Evolutionary conservation across 2,888 invertebrate species (phyloP), one percentile per base, ranked within the genome.

Genomic region (Exephanes ischioxanthus): DNA sequence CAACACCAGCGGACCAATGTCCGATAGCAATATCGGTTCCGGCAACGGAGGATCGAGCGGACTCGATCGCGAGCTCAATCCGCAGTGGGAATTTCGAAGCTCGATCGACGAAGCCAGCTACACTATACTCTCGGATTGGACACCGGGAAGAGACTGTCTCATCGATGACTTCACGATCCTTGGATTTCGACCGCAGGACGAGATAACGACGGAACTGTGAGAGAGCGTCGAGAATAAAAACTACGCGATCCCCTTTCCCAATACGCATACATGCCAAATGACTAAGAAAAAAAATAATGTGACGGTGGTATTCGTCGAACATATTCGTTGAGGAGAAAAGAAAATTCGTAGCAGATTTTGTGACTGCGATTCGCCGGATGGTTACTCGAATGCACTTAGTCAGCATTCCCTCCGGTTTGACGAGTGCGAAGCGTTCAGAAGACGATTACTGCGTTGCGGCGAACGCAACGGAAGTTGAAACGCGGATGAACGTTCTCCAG

Each of bases 161-260:
- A 93, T 94, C 77, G 97, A 97, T 91, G 97, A 97, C 94, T 97
- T 97, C 92, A 97, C 97, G 90, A 97, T 97, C 92, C 95, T 98
- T 94, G 97, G 97, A 82, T 97, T 97, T 94, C 95, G 98, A 91
- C 98, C 98, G 71, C 98, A 98, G 94, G 98, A 98, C 94, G 97
- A 98, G 95, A 97, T 97, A 90, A 97, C 97, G 91, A 97, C 97
- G 91, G 97, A 97, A 95, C 95, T 97, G 94, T 97, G 95, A 94
- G 87, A 41, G 58, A 84, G 48, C 58, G 53, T 66, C 22, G 37
- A n/a, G 26, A 75, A 14, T 5, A 63, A 63, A 53, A 19, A 33
- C 14, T 7, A 26, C 30, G 22, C 22, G 48, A 82, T 30, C 7
- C 16, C n/a, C 53, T 22, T 7, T 19, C 53, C 14, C n/a, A 19